Percentiles rank a stretch among this genome's conserved stretches.
phyloP scores from a whole-genome alignment of 2,113 vertebrate species.

The Chloropsis cyanopogon region DNA sequence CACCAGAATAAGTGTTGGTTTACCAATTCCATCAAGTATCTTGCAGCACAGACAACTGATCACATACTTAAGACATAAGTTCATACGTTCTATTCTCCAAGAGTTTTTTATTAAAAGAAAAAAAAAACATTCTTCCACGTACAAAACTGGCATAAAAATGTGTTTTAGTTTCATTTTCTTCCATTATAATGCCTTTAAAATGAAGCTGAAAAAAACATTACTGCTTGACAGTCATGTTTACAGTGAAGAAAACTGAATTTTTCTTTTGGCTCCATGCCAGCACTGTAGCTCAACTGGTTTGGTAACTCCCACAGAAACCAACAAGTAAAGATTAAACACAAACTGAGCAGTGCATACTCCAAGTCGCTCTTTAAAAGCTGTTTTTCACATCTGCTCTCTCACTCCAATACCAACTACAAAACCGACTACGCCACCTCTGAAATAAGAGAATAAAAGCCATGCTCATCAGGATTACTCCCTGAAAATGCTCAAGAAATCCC shows the following conservation, averaged over 20 bases:
- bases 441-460: not conserved
- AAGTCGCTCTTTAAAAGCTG: not conserved
- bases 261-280: slow-evolving; percentile 50
- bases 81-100: not conserved
- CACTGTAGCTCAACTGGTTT: slow-evolving; percentile 53
- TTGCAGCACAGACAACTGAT: not conserved
- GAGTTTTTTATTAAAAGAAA: slow-evolving; percentile 18
- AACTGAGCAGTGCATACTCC: not conserved
- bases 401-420: not conserved
- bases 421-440: not conserved
- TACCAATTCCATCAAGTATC: slow-evolving; percentile 7
- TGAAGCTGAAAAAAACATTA: slow-evolving; percentile 63
- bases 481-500: not conserved
- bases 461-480: accelerated
- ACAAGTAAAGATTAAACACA: slow-evolving; percentile 38
- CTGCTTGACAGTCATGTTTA: slow-evolving; percentile 60
- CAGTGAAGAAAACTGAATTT: slow-evolving; percentile 63
- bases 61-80: not conserved
- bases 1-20: not conserved
- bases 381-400: not conserved
- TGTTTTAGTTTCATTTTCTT: slow-evolving; percentile 62
- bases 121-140: not conserved
- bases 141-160: slow-evolving; percentile 40
- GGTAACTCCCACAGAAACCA: slow-evolving; percentile 61
- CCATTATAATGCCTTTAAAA: slow-evolving; percentile 50